These are phyloP conservation scores for Drosophila ficusphila DNA, from an alignment of 1,140 invertebrate genomes.

Conservation along the genomic window DNA sequence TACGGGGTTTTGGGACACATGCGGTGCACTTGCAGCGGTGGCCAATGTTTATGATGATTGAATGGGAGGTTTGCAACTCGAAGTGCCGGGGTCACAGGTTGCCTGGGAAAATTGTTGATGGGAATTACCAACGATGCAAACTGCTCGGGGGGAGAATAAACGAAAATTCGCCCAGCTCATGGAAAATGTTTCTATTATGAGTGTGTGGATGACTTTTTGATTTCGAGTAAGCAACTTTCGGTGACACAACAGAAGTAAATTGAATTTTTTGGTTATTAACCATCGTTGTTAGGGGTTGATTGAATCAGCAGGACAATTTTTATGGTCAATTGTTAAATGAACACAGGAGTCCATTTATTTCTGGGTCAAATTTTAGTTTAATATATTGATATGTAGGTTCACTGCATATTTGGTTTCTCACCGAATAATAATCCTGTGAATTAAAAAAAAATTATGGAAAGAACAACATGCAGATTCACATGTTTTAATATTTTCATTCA, in stretches of 20 bases:
- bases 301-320: conserved; percentile 7
- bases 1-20: conserved; percentile 54
- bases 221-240: conserved; percentile 7
- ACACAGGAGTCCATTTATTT: background rate
- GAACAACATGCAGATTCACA: background rate
- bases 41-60: conserved; percentile 67
- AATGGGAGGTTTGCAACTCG: conserved; percentile 37
- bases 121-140: conserved; percentile 24
- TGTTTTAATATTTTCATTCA: too few species aligned
- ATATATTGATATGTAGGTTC: background rate
- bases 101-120: conserved; percentile 48
- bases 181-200: conserved; percentile 5
- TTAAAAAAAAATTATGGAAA: too few species aligned
- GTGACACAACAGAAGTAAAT: background rate
- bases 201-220: conserved; percentile 24
- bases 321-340: background rate
- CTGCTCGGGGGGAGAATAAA: conserved; percentile 2
- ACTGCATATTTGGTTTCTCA: too few species aligned
- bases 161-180: conserved; percentile 12
- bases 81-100: conserved; percentile 54
- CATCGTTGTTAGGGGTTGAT: conserved; percentile 12
- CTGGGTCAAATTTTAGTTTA: background rate
- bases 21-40: conserved; percentile 73
- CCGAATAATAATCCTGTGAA: too few species aligned
- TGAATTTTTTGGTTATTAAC: background rate